Evolutionary conservation across 2,797 vertebrate species (phyloP).

Genomic region (Nothura maculosa): DNA sequence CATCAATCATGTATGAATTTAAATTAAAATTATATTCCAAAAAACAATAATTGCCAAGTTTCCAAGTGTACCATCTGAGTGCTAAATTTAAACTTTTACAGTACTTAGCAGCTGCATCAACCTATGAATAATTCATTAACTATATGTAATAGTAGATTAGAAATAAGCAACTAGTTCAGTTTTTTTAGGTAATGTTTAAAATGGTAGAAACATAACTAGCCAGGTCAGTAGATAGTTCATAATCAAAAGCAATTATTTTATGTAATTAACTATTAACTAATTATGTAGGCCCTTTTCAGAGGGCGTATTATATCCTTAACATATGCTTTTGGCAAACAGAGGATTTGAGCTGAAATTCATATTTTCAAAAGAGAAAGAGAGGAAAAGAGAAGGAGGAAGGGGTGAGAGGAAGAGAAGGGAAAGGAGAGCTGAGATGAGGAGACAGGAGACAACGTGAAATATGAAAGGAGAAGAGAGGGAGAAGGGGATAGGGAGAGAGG

Average conservation of each 20-base stretch:
- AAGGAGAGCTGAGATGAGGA: rapidly evolving
- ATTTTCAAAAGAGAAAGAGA: background rate
- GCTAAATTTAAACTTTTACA: slow-evolving; percentile 73
- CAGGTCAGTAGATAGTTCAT: slow-evolving; percentile 5
- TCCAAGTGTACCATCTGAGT: slow-evolving; percentile 31
- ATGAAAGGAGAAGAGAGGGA: background rate
- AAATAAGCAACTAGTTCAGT: slow-evolving; percentile 54
- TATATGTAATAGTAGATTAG: slow-evolving; percentile 49
- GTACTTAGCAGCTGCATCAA: slow-evolving; percentile 60
- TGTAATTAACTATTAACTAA: background rate
- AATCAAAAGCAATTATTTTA: slow-evolving; percentile 45
- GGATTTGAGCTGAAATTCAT: background rate
- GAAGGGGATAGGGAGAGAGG: background rate
- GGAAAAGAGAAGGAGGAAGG: background rate
- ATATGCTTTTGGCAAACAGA: background rate
- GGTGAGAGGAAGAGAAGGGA: too few species aligned
- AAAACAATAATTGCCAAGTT: slow-evolving; percentile 69
- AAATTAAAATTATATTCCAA: slow-evolving; percentile 70
- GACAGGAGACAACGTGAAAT: background rate
- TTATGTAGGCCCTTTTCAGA: background rate
- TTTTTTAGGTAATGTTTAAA: slow-evolving; percentile 47
- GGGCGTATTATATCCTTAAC: slow-evolving; percentile 31
- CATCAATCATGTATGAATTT: slow-evolving; percentile 72
- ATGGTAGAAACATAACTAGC: slow-evolving; percentile 5
- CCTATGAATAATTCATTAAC: slow-evolving; percentile 73